Percentiles rank a stretch among this genome's conserved stretches.
Conservation (phyloP, 2,113 vertebrate genomes). For the Calidris pygmaea region DNA sequence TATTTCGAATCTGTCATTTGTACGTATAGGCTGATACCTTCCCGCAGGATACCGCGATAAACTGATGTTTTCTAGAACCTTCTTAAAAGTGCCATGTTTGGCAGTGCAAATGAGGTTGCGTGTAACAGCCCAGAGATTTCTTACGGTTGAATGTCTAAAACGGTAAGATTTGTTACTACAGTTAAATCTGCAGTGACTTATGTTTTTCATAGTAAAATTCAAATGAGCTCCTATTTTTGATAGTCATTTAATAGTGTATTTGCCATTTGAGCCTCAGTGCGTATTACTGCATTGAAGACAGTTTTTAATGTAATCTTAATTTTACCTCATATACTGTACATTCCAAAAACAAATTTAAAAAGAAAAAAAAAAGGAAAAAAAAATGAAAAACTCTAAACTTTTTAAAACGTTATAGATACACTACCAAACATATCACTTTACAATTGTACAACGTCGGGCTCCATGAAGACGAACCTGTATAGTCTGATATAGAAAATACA, state of each 20-base stretch:
- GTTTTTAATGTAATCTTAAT: constrained; percentile 99
- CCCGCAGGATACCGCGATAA: constrained; percentile 56
- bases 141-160: constrained; percentile 80
- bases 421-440: constrained; percentile 96
- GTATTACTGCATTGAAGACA: constrained; percentile 79
- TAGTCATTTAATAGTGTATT: constrained; percentile 93
- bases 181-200: constrained; percentile 70
- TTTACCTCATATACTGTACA: constrained; percentile 99
- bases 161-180: constrained; percentile 72
- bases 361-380: neutral
- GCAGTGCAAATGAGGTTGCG: constrained; percentile 77
- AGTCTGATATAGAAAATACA: constrained; percentile 65
- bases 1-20: constrained; percentile 70
- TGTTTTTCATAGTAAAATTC: constrained; percentile 83
- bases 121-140: constrained; percentile 80
- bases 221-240: constrained; percentile 91
- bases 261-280: constrained; percentile 88
- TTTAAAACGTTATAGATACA: constrained; percentile 87
- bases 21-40: constrained; percentile 66
- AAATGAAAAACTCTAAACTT: constrained; percentile 80
- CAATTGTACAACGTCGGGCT: constrained; percentile 87
- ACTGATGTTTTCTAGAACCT: constrained; percentile 78
- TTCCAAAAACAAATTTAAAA: constrained; percentile 83
- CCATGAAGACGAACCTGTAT: constrained; percentile 82
- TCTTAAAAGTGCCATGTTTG: constrained; percentile 78